Evolutionary conservation across 1,140 invertebrate genomes (phyloP), one percentile per base, ranked within the genome.

Genomic region (Drosophila carrolli): DNA sequence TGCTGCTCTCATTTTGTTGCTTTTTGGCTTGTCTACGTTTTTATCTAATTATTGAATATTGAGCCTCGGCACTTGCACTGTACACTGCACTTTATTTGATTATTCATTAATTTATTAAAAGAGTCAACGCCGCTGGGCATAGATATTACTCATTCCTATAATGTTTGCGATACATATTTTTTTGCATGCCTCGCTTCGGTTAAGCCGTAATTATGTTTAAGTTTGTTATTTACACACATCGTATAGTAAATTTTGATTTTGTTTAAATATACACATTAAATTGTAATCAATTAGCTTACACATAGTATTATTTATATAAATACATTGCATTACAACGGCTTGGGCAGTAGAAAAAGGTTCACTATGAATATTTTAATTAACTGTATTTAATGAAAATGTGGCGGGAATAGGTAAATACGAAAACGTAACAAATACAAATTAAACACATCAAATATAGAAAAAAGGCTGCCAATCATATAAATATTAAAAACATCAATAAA

Each of bases 231-330:
- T 86, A 88, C 83, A 86, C 47, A 50, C 46, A 66, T 41, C 68
- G 61, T 75, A 86, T 44, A 40, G 41, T 74, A 81, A 44, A 43
- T 51, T 76, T 81, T 86, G 81, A 71, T 71, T 71, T 70, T 55
- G 44, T 43, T 88, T 75, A 59, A 86, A 73, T 79, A 68, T 68
- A 86, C 82, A 88, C 83, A 88, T 85, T 86, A 75, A 78, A 61
- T 61, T 44, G 76, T 79, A 66, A 82, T 78, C 60, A 57, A 62
- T 74, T 68, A 14, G 72, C 47, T 75, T 75, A 68, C 62, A 81
- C 40, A 61, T 44, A 51, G 8, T 38, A 51, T n/a, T 68, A 46
- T 60, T 37, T 68, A 48, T 35, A 41, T 62, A 66, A 43, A 29
- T 43, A 50, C 58, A 55, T 65, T 58, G 72, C 72, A 54, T 48